phyloP scores from a whole-genome alignment of 2,113 vertebrate genomes.

The Cranoglanis bouderius region DNA sequence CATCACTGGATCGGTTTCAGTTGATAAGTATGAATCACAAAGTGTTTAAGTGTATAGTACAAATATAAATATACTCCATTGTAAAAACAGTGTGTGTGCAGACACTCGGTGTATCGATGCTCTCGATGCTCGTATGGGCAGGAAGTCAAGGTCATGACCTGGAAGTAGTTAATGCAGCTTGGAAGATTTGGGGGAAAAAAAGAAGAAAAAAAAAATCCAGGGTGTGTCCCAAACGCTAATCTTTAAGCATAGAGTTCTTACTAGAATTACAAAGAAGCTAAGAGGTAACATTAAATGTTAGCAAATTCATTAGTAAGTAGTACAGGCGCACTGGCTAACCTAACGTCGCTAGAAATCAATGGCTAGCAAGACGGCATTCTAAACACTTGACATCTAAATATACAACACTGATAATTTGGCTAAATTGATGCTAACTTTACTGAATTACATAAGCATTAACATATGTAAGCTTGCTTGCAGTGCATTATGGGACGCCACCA shows the following conservation, averaged over 20 bases:
- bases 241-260: not conserved
- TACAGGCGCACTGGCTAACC: not conserved
- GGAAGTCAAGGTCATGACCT: slow-evolving; percentile 8
- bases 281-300: not conserved
- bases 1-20: slow-evolving; percentile 70
- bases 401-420: not conserved
- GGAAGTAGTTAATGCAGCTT: slow-evolving; percentile 48
- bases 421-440: not conserved
- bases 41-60: slow-evolving; percentile 54
- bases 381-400: not conserved
- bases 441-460: not conserved
- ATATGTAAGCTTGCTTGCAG: not conserved
- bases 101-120: not conserved
- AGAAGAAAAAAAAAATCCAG: not conserved
- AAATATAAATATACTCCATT: slow-evolving; percentile 71
- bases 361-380: not conserved
- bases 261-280: not conserved
- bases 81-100: slow-evolving; percentile 52
- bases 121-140: slow-evolving; percentile 1
- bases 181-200: not conserved
- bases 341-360: not conserved
- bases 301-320: not conserved
- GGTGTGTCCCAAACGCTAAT: not conserved
- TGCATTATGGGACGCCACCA: not conserved
- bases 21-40: slow-evolving; percentile 62